A percentile compares a stretch with the other conserved stretches of the same genome.
phyloP scores from a whole-genome alignment of 2,888 invertebrate genomes.

The Cylindroiulus punctatus region DNA sequence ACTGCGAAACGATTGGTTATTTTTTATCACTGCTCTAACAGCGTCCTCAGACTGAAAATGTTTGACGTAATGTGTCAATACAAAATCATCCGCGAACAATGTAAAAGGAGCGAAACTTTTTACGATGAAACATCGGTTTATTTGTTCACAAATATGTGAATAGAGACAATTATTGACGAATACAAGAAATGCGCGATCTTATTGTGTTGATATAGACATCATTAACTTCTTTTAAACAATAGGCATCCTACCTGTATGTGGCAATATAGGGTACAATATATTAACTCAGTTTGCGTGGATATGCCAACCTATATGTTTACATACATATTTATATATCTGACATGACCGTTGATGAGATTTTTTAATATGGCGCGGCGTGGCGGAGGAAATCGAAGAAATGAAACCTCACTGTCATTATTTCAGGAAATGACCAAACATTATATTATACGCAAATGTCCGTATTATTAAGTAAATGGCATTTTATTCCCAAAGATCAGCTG shows the following conservation, averaged over 20 bases:
- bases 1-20: not conserved
- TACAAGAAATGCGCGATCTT: slow-evolving; percentile 26
- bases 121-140: slow-evolving; percentile 26
- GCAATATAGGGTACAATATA: not conserved
- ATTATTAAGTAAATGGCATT: not conserved
- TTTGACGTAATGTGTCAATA: not conserved
- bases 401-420: not conserved
- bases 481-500: too few relatives aligned
- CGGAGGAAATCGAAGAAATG: not conserved
- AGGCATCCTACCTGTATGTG: slow-evolving; percentile 30
- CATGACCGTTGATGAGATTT: not conserved
- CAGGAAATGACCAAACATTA: not conserved
- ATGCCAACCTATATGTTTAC: slow-evolving; percentile 30
- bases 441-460: not conserved
- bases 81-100: not conserved
- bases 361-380: not conserved
- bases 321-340: slow-evolving; percentile 38
- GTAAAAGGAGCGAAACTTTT: not conserved
- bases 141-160: slow-evolving; percentile 38
- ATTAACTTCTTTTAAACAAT: slow-evolving; percentile 10
- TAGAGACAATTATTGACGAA: slow-evolving; percentile 17
- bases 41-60: not conserved
- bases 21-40: not conserved
- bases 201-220: not conserved
- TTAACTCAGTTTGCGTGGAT: not conserved